Base-by-base conservation (phyloP, 2,888 invertebrate species). In the Catonia carolina region DNA sequence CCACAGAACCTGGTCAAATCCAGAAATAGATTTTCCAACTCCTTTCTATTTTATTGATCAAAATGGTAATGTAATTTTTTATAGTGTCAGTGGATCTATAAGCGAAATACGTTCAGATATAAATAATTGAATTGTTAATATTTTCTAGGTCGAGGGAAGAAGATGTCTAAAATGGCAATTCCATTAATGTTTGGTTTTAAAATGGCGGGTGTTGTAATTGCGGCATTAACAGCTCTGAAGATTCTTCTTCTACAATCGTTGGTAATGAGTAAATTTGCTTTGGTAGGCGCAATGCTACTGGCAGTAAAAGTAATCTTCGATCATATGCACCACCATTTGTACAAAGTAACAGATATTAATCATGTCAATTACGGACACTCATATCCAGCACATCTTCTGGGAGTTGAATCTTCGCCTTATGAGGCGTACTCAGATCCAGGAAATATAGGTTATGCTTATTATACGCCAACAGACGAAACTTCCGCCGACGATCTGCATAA, bases 171-270 rank as follows among this genome's bases (percentile, higher is more conserved):
- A 69, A 76, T 83, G 66, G 73, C 83, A 55, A 72, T 86, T 8
- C 85, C 85, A 5, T 75, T 84, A 66, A 72, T 85, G 45, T 74
- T 85, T 64, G 86, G 85, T 23, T 81, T 84, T 72, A 85, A 85
- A 66, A 78, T 82, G 1, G 79, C 84, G 1, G 82, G 81, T 8
- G 76, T 82, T 63, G 77, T 80, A 45, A 75, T 84, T 61, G 75
- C 84, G 48, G 79, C 78, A 0, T 73, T 84, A 58, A 77, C 80
- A 35, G 74, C 80, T 1, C 80, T 86, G 23, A 79, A 81, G 0
- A 69, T 79, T 7, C 71, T 85, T 2, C 82, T 84, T 0, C 65
- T 86, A 7, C 86, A 86, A 69, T 82, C 86, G 0, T 75, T 85
- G 62, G 70, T 82, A n/a, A 77, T 85, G 45, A 84, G 85, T 50